Percentiles rank a stretch among this genome's conserved stretches.
These are phyloP conservation scores for Cheilosia grossa DNA, from an alignment of 2,888 invertebrate species.

Conservation along the genomic window DNA sequence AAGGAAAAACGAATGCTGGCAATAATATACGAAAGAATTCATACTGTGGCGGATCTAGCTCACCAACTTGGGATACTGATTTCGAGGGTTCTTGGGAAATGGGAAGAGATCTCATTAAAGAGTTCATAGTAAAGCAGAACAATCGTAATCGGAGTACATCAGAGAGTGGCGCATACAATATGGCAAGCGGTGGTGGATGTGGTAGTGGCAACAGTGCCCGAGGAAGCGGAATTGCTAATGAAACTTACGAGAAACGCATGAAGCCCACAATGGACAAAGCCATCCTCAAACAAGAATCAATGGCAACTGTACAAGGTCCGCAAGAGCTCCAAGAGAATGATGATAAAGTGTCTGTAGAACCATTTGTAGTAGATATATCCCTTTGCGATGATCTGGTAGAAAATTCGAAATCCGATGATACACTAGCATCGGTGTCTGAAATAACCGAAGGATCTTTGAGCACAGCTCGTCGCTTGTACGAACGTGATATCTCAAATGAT, in stretches of 20 bases:
- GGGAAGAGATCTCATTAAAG: conserved; percentile 81
- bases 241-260: conserved; percentile 61
- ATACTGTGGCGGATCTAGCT: conserved; percentile 75
- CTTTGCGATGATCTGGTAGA: conserved; percentile 75
- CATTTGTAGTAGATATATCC: conserved; percentile 74
- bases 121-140: conserved; percentile 79
- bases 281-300: conserved; percentile 14
- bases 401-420: conserved; percentile 75
- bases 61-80: conserved; percentile 81
- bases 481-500: conserved; percentile 76
- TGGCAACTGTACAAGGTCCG: conserved; percentile 8
- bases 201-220: conserved; percentile 31
- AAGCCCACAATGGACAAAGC: conserved; percentile 40
- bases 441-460: conserved; percentile 67
- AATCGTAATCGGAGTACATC: conserved; percentile 79
- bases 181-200: conserved; percentile 56
- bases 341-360: conserved; percentile 34
- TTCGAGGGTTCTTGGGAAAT: conserved; percentile 82
- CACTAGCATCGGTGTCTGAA: conserved; percentile 75
- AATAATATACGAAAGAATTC: conserved; percentile 77
- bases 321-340: conserved; percentile 23
- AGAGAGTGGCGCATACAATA: conserved; percentile 77
- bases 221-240: conserved; percentile 25
- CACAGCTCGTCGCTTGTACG: conserved; percentile 76
- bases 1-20: conserved; percentile 76